Evolutionary conservation across 2,113 vertebrate species (phyloP), one percentile per base, ranked within the genome.

Genomic region (Recurvirostra avosetta): DNA sequence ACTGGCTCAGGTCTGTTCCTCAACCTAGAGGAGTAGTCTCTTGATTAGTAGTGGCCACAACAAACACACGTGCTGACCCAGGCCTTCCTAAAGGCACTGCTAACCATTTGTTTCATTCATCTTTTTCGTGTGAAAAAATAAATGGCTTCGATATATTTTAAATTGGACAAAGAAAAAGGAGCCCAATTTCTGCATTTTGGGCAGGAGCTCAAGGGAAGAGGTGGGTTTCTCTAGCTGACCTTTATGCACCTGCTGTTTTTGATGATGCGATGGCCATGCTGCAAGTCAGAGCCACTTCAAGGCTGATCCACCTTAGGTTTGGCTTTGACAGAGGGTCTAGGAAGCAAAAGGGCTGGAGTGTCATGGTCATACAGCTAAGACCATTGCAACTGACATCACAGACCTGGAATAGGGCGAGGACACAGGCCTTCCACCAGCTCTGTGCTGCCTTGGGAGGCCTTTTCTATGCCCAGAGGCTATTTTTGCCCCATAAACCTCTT

Each of bases 181-280:
- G 10, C 8, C 20, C 0, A 32, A 25, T 40, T 75, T 41, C 72
- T 80, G 38, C 36, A 55, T 34, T 40, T 47, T 19, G 21, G 38
- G 9, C 38, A 66, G 47, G 32, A 92, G 38, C n/a, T 47, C 66
- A 47, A 70, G 29, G 40, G 59, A 70, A n/a, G 59, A 62, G 32
- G 14, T 19, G 14, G 12, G 21, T 32, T 90, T 23, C 45, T 84
- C 11, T 17, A 80, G 38, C 34, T 72, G 67, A 34, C 15, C 20
- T 53, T 41, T 36, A 29, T 8, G 16, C 23, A 41, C 26, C 12
- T 50, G 49, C 32, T 87, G 36, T 4, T 82, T 38, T 68, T 58
- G 49, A 32, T 23, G 61, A 59, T 27, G 23, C 43, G 52, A 19
- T 0, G 2, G 23, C 43, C 20, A 13, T 8, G 15, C 22, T 8